These are phyloP conservation scores for Tyrannus savana DNA, from an alignment of 2,113 vertebrate genomes.

Conservation along the genomic window DNA sequence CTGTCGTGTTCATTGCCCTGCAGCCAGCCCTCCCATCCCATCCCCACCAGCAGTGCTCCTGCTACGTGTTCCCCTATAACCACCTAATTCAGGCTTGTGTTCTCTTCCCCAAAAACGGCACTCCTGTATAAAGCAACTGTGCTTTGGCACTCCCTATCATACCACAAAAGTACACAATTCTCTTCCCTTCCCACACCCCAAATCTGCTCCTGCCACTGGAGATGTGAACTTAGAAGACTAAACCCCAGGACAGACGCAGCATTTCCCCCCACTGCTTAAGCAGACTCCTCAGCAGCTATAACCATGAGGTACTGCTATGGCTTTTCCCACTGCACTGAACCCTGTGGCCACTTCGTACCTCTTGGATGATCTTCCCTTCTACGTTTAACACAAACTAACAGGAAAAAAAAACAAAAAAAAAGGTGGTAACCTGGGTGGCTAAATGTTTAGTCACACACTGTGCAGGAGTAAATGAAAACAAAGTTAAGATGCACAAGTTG, in stretches of 20 bases:
- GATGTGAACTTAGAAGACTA: not conserved
- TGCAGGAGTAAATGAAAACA: not conserved
- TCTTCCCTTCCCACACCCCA: not conserved
- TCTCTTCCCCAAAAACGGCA: not conserved
- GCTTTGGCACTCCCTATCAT: not conserved
- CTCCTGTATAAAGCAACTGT: not conserved
- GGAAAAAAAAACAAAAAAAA: not conserved
- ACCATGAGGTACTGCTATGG: not conserved
- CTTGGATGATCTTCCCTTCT: not conserved
- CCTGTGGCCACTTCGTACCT: not conserved
- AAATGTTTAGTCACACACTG: not conserved
- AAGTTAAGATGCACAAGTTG: not conserved
- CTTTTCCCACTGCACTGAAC: not conserved
- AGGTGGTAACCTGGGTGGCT: not conserved
- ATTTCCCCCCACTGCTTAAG: not conserved
- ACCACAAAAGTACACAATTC: not conserved
- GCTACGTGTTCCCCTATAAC: not conserved
- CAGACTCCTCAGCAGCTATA: not conserved
- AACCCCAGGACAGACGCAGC: not conserved
- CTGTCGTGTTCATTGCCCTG: not conserved
- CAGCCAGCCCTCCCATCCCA: not conserved
- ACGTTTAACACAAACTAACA: not conserved
- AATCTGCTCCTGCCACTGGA: not conserved
- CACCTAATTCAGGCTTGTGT: not conserved
- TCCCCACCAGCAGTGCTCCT: not conserved